Percentiles rank a stretch among this genome's conserved stretches.
Evolutionary conservation across 2,113 vertebrate species (phyloP).

Genomic region (Zosterops japonicus): DNA sequence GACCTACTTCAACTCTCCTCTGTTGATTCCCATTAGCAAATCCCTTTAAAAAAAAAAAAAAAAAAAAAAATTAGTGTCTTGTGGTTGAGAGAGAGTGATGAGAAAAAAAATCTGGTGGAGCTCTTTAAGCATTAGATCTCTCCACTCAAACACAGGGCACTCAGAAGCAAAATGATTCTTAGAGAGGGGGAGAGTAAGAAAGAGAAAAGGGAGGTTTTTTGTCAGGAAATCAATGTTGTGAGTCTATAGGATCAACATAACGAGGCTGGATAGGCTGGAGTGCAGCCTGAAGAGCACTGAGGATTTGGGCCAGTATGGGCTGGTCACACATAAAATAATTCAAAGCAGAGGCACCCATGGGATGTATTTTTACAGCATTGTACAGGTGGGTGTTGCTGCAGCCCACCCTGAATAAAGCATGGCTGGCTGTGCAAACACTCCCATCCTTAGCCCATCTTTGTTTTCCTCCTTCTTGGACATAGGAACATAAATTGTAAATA

Average conservation of each 20-base stretch:
- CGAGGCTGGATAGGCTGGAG: not conserved
- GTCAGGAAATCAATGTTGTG: not conserved
- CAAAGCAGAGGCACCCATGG: not conserved
- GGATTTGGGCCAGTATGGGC: not conserved
- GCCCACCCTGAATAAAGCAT: not conserved
- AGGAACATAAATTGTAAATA: not conserved
- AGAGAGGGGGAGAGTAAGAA: not conserved
- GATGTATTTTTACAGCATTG: not conserved
- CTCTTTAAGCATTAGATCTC: not conserved
- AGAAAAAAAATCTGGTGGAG: not conserved
- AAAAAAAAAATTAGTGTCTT: not conserved
- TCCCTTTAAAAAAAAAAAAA: fast-evolving
- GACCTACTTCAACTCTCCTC: not conserved
- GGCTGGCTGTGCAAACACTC: not conserved
- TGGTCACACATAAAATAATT: not conserved
- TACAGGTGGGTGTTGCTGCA: not conserved
- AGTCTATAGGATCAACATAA: not conserved
- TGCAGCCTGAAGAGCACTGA: not conserved
- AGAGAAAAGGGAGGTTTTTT: not conserved
- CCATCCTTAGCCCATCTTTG: not conserved
- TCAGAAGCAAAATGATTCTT: not conserved
- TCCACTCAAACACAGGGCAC: not conserved
- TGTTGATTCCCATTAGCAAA: not conserved
- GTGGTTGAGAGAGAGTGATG: not conserved
- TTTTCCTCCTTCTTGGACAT: not conserved